Conservation (phyloP, 2,797 vertebrate genomes). For the Basileuterus tristriatus region DNA sequence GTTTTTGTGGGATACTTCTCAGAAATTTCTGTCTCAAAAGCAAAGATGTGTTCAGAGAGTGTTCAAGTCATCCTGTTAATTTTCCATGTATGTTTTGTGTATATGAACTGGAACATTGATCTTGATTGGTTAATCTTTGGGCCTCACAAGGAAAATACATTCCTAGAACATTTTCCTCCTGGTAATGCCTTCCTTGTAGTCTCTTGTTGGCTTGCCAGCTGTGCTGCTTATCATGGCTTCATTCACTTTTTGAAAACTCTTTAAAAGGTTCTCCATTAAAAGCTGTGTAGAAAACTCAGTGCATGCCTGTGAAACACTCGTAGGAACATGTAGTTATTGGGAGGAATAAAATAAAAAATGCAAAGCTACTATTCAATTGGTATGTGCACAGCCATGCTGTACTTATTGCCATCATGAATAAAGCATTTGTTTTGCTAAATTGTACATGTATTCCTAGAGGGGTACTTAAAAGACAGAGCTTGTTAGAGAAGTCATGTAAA, state of each 20-base stretch:
- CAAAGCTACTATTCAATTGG: background rate
- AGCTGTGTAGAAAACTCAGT: background rate
- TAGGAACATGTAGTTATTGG: conserved; percentile 23
- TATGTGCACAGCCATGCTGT: background rate
- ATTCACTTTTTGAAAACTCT: conserved; percentile 25
- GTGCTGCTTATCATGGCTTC: background rate
- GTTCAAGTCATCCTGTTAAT: background rate
- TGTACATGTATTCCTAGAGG: conserved; percentile 42
- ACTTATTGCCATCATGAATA: conserved; percentile 33
- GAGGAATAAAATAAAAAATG: conserved; percentile 43
- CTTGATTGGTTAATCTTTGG: background rate
- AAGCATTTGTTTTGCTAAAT: conserved; percentile 51
- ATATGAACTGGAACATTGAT: background rate
- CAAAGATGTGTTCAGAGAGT: background rate
- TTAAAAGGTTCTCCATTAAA: conserved; percentile 18
- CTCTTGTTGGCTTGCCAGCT: background rate
- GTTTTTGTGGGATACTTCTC: background rate
- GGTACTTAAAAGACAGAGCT: conserved; percentile 6
- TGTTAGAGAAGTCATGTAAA: conserved; percentile 33
- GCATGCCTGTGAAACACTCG: background rate
- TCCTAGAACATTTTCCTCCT: background rate
- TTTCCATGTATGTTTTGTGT: background rate
- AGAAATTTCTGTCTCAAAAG: background rate
- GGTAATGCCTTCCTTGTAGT: background rate
- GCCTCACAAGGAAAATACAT: background rate